Conservation (phyloP, 1,140 invertebrate species). For the Diorhabda elongata region DNA sequence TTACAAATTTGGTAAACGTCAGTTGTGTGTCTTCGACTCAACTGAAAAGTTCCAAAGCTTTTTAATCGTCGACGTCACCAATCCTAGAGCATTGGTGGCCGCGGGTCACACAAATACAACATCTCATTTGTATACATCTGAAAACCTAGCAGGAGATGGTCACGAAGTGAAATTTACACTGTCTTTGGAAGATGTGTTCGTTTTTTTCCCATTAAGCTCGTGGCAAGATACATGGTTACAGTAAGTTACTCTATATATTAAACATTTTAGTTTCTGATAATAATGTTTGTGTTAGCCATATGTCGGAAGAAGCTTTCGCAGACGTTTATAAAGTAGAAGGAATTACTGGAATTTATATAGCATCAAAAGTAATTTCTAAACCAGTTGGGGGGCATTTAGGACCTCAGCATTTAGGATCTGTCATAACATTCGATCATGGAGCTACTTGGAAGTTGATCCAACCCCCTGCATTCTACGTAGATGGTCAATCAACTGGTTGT, state of each 20-base stretch:
- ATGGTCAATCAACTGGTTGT: conserved; percentile 63
- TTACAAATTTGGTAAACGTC: conserved; percentile 65
- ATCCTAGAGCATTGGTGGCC: conserved; percentile 75
- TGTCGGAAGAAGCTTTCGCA: conserved; percentile 77
- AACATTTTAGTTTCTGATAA: not conserved
- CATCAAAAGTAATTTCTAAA: conserved; percentile 65
- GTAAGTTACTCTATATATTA: conserved; percentile 54
- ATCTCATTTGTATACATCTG: conserved; percentile 76
- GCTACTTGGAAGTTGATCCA: conserved; percentile 72
- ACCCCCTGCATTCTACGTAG: conserved; percentile 62
- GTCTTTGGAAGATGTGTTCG: conserved; percentile 77
- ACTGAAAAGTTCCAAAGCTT: conserved; percentile 64
- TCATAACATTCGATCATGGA: conserved; percentile 88
- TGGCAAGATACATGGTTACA: conserved; percentile 78
- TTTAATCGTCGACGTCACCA: conserved; percentile 78
- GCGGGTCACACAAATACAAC: conserved; percentile 71
- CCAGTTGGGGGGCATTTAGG: conserved; percentile 54
- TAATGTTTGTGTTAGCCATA: conserved; percentile 55
- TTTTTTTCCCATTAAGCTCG: conserved; percentile 75
- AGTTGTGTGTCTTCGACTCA: conserved; percentile 70
- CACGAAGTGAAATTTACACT: conserved; percentile 65
- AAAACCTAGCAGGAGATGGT: conserved; percentile 54
- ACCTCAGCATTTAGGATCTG: conserved; percentile 68
- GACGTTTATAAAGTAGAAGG: conserved; percentile 86
- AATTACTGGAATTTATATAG: conserved; percentile 83